Evolutionary conservation across 2,888 invertebrate species (phyloP), one percentile per base, ranked within the genome.

Genomic region (Dasysyrphus albostriatus): DNA sequence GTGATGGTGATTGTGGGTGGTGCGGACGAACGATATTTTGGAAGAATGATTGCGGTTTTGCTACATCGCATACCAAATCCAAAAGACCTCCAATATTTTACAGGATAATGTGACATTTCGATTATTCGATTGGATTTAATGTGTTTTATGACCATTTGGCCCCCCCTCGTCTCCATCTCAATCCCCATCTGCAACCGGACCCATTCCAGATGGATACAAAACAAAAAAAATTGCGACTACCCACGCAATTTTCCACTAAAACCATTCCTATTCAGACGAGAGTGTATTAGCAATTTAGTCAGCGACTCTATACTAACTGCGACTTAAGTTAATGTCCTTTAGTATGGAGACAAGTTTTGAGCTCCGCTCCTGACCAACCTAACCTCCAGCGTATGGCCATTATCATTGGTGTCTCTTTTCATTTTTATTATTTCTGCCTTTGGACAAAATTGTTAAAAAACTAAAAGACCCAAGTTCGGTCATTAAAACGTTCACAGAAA

Each of bases 81-180:
- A 47, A 88, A 87, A 83, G 83, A 85, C 88, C 88, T 89, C 90
- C 90, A 90, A 92, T 92, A 92, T 92, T 92, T 92, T 92, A 92
- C 91, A 91, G 91, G 91, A 91, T 92, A 92, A 92, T 92, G 92
- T 92, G 92, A 92, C 92, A 92, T 92, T 92, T 92, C 92, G 92
- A 92, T 92, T 92, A 92, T 92, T 92, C 92, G 91, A 92, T 92
- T 92, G 92, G 92, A 92, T 92, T 92, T 92, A 92, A 92, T 92
- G 92, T 91, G 90, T 91, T 92, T 92, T 92, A 91, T 92, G 89
- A 89, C 83, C 88, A 70, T 77, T 82, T 67, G 37, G 39, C 8
- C 51, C 37, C 67, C 19, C 39, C 3, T 24, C 24, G 24, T 24
- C 24, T 24, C 24, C 24, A 24, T 24, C 3, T 24, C 24, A 24